These are phyloP conservation scores for Bugulina stolonifera DNA, from an alignment of 2,888 invertebrate species.

Conservation along the genomic window DNA sequence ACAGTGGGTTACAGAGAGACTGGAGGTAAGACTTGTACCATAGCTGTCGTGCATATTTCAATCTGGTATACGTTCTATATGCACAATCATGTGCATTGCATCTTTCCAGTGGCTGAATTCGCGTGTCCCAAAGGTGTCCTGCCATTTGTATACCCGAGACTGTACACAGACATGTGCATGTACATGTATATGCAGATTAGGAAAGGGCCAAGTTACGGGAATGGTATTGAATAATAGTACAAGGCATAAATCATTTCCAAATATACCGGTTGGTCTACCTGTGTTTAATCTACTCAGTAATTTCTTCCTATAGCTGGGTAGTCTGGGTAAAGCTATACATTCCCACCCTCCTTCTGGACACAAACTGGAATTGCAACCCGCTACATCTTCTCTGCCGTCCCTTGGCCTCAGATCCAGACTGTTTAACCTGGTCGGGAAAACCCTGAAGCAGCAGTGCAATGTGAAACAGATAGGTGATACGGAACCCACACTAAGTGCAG, in stretches of 20 bases:
- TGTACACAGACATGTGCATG: too few species aligned
- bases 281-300: too few species aligned
- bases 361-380: not conserved
- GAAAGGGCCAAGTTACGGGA: too few species aligned
- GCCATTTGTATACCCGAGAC: too few species aligned
- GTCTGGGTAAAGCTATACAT: not conserved
- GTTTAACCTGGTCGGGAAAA: conserved; percentile 18
- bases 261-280: too few species aligned
- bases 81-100: too few species aligned
- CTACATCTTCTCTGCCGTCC: not conserved
- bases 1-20: conserved; percentile 34
- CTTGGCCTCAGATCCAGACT: not conserved
- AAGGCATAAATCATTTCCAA: too few species aligned
- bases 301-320: not conserved
- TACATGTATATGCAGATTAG: too few species aligned
- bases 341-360: not conserved
- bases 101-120: too few species aligned
- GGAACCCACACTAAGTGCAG: conserved; percentile 8
- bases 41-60: not conserved
- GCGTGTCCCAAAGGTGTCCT: too few species aligned
- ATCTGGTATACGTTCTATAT: not conserved
- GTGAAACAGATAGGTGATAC: not conserved
- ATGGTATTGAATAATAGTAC: too few species aligned
- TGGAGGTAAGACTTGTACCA: not conserved
- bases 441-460: not conserved